A percentile compares a stretch with the other conserved stretches of the same genome.
Evolutionary conservation across 2,797 vertebrate genomes (phyloP).

Genomic region (Glossophaga mutica): DNA sequence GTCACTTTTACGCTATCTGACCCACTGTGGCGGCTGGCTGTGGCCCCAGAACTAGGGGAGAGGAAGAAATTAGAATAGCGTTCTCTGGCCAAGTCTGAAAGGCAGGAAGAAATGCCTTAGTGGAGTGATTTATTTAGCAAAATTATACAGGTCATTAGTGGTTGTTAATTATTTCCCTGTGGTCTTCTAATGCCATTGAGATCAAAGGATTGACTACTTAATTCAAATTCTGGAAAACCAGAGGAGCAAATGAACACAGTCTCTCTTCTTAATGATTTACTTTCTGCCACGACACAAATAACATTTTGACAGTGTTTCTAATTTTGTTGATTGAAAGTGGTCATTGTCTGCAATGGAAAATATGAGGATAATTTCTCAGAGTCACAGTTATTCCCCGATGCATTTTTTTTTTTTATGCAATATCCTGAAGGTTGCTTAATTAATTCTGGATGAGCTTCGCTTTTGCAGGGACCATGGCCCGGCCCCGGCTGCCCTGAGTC

Average conservation of each 20-base stretch:
- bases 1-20: background rate
- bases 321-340: background rate
- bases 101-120: background rate
- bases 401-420: background rate
- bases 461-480: background rate
- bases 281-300: background rate
- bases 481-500: too few species aligned
- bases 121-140: background rate
- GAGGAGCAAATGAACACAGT: background rate
- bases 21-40: too few species aligned
- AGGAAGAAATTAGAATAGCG: background rate
- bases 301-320: background rate
- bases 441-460: background rate
- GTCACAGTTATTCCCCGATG: background rate
- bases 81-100: background rate
- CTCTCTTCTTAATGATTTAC: background rate
- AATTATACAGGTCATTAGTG: background rate
- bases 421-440: background rate
- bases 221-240: background rate
- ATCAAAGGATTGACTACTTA: background rate
- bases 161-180: background rate
- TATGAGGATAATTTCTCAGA: background rate
- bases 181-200: background rate
- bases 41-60: background rate
- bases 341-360: background rate